A percentile compares a stretch with the other conserved stretches of the same genome.
Evolutionary conservation across 2,797 vertebrate species (phyloP).

Genomic region (Podarcis lilfordi): DNA sequence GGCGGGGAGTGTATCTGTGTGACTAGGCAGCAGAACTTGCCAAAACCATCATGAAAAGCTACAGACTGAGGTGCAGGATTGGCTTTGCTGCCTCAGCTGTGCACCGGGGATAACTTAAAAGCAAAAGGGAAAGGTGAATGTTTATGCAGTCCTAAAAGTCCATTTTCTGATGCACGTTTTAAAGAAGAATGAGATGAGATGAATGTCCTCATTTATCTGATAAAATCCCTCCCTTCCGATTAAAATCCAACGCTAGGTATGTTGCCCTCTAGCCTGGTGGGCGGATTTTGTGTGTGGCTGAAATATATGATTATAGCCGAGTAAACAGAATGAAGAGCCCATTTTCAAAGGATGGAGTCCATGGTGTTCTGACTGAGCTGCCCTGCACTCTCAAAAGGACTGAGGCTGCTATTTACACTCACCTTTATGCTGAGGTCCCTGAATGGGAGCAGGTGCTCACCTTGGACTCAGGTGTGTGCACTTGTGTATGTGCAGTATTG

Average conservation of each 20-base stretch:
- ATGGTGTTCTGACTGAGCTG: neutral
- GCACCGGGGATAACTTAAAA: neutral
- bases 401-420: neutral
- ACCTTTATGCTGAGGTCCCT: neutral
- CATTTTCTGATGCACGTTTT: neutral
- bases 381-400: neutral
- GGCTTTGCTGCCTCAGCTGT: neutral
- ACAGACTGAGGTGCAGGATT: neutral
- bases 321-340: too few species aligned
- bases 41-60: neutral
- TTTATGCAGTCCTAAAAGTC: neutral
- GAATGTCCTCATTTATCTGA: neutral
- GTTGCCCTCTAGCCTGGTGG: neutral
- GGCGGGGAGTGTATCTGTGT: neutral
- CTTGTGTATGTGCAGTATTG: neutral
- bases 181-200: neutral
- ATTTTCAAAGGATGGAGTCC: neutral
- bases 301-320: neutral
- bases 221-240: rapidly evolving
- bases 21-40: neutral
- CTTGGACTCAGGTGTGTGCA: neutral
- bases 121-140: neutral
- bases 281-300: neutral
- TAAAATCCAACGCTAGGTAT: neutral
- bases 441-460: neutral